Evolutionary conservation across 92 coral and sea anemone genomes (phyloP), one percentile per base, ranked within the genome.

Genomic region (Actinernus sp.): DNA sequence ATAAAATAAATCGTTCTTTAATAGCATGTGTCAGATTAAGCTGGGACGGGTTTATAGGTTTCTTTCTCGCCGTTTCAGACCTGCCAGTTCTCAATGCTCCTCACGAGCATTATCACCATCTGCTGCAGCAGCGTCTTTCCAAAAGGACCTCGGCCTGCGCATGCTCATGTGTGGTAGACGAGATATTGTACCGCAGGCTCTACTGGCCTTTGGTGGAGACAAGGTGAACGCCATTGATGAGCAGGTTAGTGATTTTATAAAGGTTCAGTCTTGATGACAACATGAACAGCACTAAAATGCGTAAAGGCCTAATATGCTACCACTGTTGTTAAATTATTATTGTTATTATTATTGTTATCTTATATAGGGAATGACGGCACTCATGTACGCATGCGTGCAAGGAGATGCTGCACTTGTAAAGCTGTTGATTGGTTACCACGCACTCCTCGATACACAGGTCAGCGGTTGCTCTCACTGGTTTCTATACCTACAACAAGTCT

Each of bases 311-410:
- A n/a, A n/a, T n/a, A n/a, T n/a, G n/a, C n/a, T n/a, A n/a, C n/a
- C n/a, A n/a, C n/a, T n/a, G n/a, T n/a, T n/a, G n/a, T n/a, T n/a
- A n/a, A n/a, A n/a, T n/a, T n/a, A n/a, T n/a, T n/a, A n/a, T n/a
- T n/a, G n/a, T n/a, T n/a, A n/a, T n/a, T n/a, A n/a, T n/a, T n/a
- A n/a, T n/a, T n/a, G n/a, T n/a, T n/a, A n/a, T n/a, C n/a, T 34
- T 34, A 6, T 34, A 34, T 21, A 89, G 92, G 92, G 97, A 2
- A 43, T 90, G 85, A 85, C 97, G 26, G 89, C 92, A 24, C 55
- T 90, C 61, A 90, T 90, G 97, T 85, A 86, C 78, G 88, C 97
- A 53, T 90, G 97, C 53, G 79, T 69, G 10, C 78, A 81, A 34
- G 97, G 88, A 11, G 76, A 86, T 58, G 60, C 80, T 30, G 73